Evolutionary conservation across 2,113 vertebrate genomes (phyloP).

Genomic region (Thymallus thymallus): DNA sequence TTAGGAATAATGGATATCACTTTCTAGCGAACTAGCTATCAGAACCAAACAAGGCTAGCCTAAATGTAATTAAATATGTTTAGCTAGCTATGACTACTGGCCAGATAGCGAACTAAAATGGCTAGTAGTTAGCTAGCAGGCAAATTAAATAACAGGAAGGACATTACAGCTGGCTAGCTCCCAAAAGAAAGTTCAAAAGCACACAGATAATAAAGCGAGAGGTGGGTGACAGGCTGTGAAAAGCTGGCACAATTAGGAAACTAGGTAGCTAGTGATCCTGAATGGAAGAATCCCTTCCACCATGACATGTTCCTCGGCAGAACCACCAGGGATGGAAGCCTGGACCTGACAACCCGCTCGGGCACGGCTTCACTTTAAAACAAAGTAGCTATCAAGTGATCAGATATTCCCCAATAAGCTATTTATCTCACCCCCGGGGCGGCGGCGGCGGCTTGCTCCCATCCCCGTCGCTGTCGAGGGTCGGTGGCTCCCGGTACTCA

Average conservation of each 20-base stretch:
- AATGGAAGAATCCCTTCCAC: too few species aligned
- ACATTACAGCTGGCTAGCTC: not conserved
- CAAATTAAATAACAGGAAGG: conserved; percentile 4
- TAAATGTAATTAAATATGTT: too few species aligned
- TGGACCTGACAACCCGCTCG: conserved; percentile 41
- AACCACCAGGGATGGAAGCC: conserved; percentile 41
- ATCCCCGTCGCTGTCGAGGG: conserved; percentile 81
- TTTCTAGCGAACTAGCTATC: too few species aligned
- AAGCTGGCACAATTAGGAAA: not conserved
- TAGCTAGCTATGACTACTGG: not conserved
- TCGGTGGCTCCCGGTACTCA: conserved; percentile 80
- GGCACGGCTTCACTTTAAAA: conserved; percentile 26
- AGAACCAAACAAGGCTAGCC: too few species aligned
- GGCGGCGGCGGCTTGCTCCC: conserved; percentile 75
- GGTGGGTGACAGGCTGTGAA: not conserved
- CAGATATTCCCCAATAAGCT: not conserved
- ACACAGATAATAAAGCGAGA: not conserved
- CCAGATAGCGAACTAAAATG: conserved; percentile 51
- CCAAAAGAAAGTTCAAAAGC: not conserved
- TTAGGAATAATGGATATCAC: too few species aligned
- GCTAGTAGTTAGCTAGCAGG: conserved; percentile 39
- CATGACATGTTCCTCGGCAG: too few species aligned
- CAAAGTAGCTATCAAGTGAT: not conserved
- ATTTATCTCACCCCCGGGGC: conserved; percentile 68
- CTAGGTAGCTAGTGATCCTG: not conserved